A percentile compares a stretch with the other conserved stretches of the same genome.
Evolutionary conservation across 2,113 vertebrate genomes (phyloP).

Genomic region (Xenopus borealis): DNA sequence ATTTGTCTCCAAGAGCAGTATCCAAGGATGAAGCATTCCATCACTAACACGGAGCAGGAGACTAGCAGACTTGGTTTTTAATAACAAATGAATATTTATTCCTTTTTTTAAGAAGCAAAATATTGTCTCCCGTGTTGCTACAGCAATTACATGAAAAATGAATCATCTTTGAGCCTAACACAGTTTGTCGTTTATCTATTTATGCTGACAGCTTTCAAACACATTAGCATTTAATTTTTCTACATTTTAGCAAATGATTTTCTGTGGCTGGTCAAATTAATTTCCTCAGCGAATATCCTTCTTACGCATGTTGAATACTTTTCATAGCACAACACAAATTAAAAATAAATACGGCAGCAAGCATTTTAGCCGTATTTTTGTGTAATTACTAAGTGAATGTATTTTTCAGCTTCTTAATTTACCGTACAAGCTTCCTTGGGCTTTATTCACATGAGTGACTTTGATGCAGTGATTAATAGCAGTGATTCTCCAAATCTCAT

Average conservation of each 20-base stretch:
- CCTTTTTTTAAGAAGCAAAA: no score
- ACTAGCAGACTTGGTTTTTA: no score
- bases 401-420: no score
- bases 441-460: no score
- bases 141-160: not conserved
- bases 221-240: slow-evolving; percentile 31
- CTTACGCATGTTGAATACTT: slow-evolving; percentile 17
- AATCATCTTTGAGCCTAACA: slow-evolving; percentile 24
- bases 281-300: slow-evolving; percentile 25
- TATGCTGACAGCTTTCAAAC: slow-evolving; percentile 20
- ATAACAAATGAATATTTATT: no score
- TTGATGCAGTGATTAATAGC: no score
- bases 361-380: not conserved
- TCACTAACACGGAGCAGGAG: no score
- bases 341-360: not conserved
- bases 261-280: slow-evolving; percentile 37
- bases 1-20: no score
- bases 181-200: slow-evolving; percentile 15
- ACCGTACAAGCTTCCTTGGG: no score
- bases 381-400: no score
- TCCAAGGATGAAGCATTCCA: not conserved
- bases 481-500: no score
- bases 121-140: no score
- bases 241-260: slow-evolving; percentile 39
- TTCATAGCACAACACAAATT: slow-evolving; percentile 31